A percentile compares a stretch with the other conserved stretches of the same genome.
These are phyloP conservation scores for Oeneis ivallda DNA, from an alignment of 2,888 invertebrate species.

Conservation along the genomic window DNA sequence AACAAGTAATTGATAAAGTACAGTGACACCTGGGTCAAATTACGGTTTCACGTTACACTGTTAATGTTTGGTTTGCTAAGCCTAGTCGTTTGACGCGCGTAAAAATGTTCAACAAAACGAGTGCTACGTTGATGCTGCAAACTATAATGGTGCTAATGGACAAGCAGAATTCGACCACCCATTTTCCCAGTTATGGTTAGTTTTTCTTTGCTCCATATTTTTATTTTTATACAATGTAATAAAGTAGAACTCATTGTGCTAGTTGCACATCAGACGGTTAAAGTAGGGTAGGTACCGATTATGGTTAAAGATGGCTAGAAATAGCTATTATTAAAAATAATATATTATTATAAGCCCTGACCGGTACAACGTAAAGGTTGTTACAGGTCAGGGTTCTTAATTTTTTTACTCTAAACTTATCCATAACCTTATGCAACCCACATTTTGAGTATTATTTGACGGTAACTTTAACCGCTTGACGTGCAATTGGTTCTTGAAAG, in stretches of 20 bases:
- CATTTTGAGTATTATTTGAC: no score
- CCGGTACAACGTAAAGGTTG: no score
- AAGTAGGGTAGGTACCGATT: no score
- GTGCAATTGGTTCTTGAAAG: no score
- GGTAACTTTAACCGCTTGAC: no score
- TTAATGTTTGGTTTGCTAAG: constrained; percentile 35
- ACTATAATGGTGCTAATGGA: constrained; percentile 78
- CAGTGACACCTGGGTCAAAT: constrained; percentile 42
- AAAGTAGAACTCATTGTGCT: not conserved
- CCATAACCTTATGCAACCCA: no score
- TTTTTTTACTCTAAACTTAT: no score
- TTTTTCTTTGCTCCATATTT: constrained; percentile 38
- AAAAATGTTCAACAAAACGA: constrained; percentile 71
- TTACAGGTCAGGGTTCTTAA: no score
- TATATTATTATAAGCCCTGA: no score
- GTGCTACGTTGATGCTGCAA: constrained; percentile 76
- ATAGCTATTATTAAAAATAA: no score
- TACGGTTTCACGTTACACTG: constrained; percentile 36
- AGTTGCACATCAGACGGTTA: no score
- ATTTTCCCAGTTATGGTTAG: constrained; percentile 67
- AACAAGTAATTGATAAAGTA: constrained; percentile 42
- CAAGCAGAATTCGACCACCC: constrained; percentile 71
- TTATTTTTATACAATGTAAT: constrained; percentile 14
- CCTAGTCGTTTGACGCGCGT: not conserved
- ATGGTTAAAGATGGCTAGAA: no score